These are phyloP conservation scores for Rhinatrema bivittatum DNA, from an alignment of 2,797 vertebrate species.

Conservation along the genomic window DNA sequence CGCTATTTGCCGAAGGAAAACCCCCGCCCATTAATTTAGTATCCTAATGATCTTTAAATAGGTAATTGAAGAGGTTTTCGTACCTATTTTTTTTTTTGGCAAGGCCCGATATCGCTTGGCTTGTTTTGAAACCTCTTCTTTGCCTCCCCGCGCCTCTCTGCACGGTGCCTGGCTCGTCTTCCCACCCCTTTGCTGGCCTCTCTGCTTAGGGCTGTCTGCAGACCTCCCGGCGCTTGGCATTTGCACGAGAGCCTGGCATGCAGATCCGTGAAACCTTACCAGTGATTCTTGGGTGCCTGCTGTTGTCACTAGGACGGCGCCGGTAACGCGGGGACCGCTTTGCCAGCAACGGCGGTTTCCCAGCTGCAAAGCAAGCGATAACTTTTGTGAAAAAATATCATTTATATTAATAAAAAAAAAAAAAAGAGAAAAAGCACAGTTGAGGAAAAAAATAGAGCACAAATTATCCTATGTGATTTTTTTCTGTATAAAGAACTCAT, in stretches of 20 bases:
- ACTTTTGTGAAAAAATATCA: too few species aligned
- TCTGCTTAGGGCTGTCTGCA: constrained; percentile 1
- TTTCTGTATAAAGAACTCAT: too few species aligned
- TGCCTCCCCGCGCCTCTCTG: constrained; percentile 1
- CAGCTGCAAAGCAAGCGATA: constrained; percentile 2
- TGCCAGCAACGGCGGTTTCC: constrained; percentile 3
- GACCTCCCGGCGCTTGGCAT: constrained; percentile 10
- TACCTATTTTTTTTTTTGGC: too few species aligned
- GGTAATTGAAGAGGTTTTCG: too few species aligned
- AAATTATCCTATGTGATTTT: too few species aligned
- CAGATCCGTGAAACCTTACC: constrained; percentile 10
- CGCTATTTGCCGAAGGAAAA: too few species aligned
- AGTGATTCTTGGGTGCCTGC: constrained; percentile 22
- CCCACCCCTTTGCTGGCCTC: constrained; percentile 1
- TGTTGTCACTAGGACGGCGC: constrained; percentile 11
- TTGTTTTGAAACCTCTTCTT: background rate
- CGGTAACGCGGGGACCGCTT: constrained; percentile 22
- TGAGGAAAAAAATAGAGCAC: too few species aligned
- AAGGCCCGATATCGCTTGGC: too few species aligned
- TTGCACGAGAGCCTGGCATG: constrained; percentile 32
- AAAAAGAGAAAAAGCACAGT: background rate
- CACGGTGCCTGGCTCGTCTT: background rate
- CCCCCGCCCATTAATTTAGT: too few species aligned
- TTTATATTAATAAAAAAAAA: constrained; percentile 12
- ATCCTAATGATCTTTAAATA: too few species aligned